These are phyloP conservation scores for Dysidea cf. avara DNA, from an alignment of 37 sponge, comb jelly and placozoan species.

Conservation along the genomic window DNA sequence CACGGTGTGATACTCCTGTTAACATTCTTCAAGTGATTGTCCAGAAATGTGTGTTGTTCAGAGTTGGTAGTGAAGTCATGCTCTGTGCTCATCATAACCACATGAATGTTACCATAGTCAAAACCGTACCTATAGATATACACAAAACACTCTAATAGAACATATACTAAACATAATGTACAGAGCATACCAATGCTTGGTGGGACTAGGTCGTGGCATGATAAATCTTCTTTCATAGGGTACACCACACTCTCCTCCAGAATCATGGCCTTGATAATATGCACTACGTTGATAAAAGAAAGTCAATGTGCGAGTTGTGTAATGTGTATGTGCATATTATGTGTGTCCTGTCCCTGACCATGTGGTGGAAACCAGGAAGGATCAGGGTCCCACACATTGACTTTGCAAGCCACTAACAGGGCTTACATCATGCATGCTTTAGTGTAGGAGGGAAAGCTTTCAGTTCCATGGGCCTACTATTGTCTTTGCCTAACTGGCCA, in stretches of 20 bases:
- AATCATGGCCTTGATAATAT: conserved; percentile 37
- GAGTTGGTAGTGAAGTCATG: conserved; percentile 49
- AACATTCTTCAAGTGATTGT: conserved; percentile 46
- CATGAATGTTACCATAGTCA: conserved; percentile 66
- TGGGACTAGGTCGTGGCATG: conserved; percentile 65
- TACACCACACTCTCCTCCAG: conserved; percentile 83
- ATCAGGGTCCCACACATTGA: no score
- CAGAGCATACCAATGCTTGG: conserved; percentile 63
- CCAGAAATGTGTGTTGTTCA: conserved; percentile 50
- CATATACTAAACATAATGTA: no score
- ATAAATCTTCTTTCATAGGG: conserved; percentile 66
- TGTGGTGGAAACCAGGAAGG: no score
- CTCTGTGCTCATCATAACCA: conserved; percentile 81
- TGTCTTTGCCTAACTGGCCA: no score
- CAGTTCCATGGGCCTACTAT: conserved; percentile 17
- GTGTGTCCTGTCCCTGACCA: no score
- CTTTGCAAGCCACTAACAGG: no score
- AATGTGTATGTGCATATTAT: neutral
- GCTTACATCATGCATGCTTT: no score
- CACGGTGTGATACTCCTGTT: conserved; percentile 72
- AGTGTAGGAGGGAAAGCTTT: neutral
- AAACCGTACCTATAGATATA: conserved; percentile 78
- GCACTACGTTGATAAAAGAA: neutral
- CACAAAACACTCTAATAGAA: no score
- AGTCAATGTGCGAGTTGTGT: neutral